These are phyloP conservation scores for Babylonia areolata DNA, from an alignment of 1,140 invertebrate species.

Conservation along the genomic window DNA sequence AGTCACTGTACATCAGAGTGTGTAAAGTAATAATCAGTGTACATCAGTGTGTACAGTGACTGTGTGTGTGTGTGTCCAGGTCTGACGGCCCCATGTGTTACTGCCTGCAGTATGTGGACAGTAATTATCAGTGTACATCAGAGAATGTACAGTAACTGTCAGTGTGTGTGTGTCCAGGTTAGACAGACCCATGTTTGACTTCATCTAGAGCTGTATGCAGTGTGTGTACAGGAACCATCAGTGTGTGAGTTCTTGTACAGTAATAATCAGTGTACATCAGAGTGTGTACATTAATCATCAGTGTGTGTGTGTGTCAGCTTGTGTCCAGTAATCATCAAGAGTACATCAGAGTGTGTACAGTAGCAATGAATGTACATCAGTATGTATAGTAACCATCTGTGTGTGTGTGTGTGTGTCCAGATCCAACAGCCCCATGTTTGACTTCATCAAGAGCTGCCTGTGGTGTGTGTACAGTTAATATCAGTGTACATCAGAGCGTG, in stretches of 20 bases:
- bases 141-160: background rate
- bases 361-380: too few relatives aligned
- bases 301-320: too few relatives aligned
- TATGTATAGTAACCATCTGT: background rate
- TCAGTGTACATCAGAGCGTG: background rate
- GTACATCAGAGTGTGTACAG: too few relatives aligned
- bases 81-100: constrained; percentile 84
- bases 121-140: background rate
- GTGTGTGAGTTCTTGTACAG: too few relatives aligned
- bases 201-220: constrained; percentile 93
- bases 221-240: too few relatives aligned
- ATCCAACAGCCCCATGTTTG: constrained; percentile 81
- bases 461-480: too few relatives aligned
- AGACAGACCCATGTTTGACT: constrained; percentile 85
- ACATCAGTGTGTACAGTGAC: too few relatives aligned
- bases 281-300: background rate
- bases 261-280: background rate
- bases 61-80: constrained; percentile 40
- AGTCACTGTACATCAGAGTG: background rate
- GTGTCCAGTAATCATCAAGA: too few relatives aligned
- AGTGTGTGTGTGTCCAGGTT: background rate
- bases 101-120: constrained; percentile 95
- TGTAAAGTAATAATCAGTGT: background rate
- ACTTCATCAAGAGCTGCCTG: constrained; percentile 94
- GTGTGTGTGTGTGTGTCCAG: background rate